Conservation (phyloP, 2,797 vertebrate species). For the Oreortyx pictus region DNA sequence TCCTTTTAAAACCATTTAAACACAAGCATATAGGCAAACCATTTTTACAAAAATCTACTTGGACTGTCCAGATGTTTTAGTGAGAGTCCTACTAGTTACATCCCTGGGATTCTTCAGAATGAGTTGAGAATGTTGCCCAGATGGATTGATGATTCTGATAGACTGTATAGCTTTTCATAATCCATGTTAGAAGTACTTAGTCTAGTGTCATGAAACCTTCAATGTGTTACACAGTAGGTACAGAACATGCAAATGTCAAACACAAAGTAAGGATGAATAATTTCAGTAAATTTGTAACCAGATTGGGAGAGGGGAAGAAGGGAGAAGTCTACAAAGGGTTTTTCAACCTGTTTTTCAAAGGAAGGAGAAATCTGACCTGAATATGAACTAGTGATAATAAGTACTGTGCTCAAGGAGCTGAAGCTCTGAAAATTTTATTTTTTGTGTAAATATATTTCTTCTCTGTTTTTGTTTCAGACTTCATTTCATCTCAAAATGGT, state of each 20-base stretch:
- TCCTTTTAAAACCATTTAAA: not conserved
- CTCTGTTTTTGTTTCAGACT: conserved; percentile 39
- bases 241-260: conserved; percentile 6
- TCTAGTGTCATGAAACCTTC: not conserved
- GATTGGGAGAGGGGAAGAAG: not conserved
- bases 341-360: conserved; percentile 62
- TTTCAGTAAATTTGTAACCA: conserved; percentile 33
- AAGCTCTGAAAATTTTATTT: conserved; percentile 38
- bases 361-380: conserved; percentile 43
- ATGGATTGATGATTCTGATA: not conserved
- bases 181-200: not conserved
- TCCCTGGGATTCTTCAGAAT: conserved; percentile 12
- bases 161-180: not conserved
- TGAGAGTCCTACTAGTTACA: not conserved
- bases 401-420: conserved; percentile 21
- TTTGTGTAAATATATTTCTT: conserved; percentile 37
- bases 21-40: not conserved
- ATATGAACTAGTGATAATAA: conserved; percentile 67
- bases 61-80: not conserved
- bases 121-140: conserved; percentile 10
- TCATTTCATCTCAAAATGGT: conserved; percentile 50
- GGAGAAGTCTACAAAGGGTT: conserved; percentile 31
- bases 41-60: not conserved
- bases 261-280: not conserved
- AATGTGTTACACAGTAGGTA: not conserved